Evolutionary conservation across 2,888 invertebrate genomes (phyloP).

Genomic region (Lomographa bimaculata): DNA sequence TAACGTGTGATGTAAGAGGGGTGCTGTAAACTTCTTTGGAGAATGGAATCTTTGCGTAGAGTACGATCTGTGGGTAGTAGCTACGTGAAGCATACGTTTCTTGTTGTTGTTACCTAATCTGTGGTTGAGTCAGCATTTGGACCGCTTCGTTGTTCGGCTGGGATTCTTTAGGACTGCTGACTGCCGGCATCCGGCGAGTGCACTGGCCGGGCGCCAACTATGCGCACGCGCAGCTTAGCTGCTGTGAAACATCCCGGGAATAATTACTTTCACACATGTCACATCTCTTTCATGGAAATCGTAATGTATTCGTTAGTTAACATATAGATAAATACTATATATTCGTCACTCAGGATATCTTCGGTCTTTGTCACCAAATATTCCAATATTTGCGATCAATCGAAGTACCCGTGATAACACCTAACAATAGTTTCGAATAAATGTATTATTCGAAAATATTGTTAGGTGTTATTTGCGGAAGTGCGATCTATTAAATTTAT

Average conservation of each 20-base stretch:
- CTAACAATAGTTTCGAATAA: too few species aligned
- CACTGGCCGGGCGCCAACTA: constrained; percentile 65
- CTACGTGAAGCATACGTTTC: too few species aligned
- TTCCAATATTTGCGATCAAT: too few species aligned
- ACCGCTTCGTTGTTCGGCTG: constrained; percentile 29
- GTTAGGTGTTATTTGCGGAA: constrained; percentile 10
- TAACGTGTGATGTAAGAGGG: constrained; percentile 20
- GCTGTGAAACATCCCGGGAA: constrained; percentile 57
- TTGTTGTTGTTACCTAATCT: constrained; percentile 12
- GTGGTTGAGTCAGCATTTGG: constrained; percentile 20
- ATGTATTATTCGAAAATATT: too few species aligned
- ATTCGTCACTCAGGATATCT: constrained; percentile 13
- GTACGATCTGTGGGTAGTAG: too few species aligned
- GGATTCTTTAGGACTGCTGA: constrained; percentile 41
- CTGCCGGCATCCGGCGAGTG: constrained; percentile 63
- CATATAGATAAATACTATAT: too few species aligned
- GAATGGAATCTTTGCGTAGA: constrained; percentile 11
- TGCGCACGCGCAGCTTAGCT: constrained; percentile 57
- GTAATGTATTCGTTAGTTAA: constrained; percentile 40
- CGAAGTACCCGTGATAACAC: too few species aligned
- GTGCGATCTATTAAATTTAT: constrained; percentile 2
- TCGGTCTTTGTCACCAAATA: constrained; percentile 23
- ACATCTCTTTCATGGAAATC: constrained; percentile 43
- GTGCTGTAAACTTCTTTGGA: constrained; percentile 4
- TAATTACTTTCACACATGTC: constrained; percentile 46